Base-by-base conservation (phyloP, 2,797 vertebrate genomes). In the Bradypus variegatus region DNA sequence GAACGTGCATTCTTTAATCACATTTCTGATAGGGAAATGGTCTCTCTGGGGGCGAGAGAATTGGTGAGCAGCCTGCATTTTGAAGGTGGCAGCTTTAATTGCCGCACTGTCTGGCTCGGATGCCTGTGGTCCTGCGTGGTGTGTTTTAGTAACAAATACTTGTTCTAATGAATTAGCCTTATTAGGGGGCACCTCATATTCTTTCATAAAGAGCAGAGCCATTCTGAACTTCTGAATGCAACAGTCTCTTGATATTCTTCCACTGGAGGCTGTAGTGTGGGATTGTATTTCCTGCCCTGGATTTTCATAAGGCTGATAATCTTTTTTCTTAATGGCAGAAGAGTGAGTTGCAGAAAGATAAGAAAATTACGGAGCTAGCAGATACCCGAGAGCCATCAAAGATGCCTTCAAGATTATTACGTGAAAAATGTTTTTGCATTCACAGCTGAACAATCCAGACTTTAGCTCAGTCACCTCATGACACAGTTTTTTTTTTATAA, bases 391-490 rank as follows among this genome's bases (percentile, higher is more conserved):
- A 87, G 10, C 75, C 93, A 94, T 94, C 86, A 90, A 77, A 93
- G 69, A 86, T 4, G 18, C 83, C 94, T 94, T 81, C 70, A 95
- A 91, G 95, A 97, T 97, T 94, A 95, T 88, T 81, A 76, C 88
- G 89, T 87, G 94, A 14, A 93, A 95, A 96, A 96, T 58, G 50
- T n/a, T 95, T 96, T 80, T 96, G 94, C 33, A 58, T 90, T 95
- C 90, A 89, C 94, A 94, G 95, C 70, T 62, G 89, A 96, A 91
- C 94, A 96, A 92, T 92, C 93, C 55, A 60, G 96, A 95, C 96
- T 97, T 97, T 92, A 93, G 91, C 91, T 95, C 93, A 67, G 96
- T 96, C 93, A 94, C 93, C 96, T 97, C 89, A 90, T 62, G 96
- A 96, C 92, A 95, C 87, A 65, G 7, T 25, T 58, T 94, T 96